Evolutionary conservation across 2,797 vertebrate species (phyloP).

Genomic region (Karalla daura): DNA sequence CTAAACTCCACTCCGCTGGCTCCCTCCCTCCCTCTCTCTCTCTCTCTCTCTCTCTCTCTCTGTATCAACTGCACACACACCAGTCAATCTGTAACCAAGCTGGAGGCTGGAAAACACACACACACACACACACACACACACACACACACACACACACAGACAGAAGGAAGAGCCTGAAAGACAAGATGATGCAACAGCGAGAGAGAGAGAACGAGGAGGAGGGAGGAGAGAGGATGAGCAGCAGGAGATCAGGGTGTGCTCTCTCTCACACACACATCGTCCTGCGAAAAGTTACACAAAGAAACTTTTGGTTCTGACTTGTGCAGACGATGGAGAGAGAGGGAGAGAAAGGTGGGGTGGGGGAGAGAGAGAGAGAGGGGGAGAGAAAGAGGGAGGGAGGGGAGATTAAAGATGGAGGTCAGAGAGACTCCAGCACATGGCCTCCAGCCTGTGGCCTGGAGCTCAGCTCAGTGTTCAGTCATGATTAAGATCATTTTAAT

Average conservation of each 20-base stretch:
- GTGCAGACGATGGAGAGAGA: background rate
- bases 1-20: slow-evolving; percentile 57
- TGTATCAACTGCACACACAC: slow-evolving; percentile 1
- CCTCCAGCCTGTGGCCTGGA: no score
- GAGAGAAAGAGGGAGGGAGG: no score
- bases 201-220: background rate
- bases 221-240: slow-evolving; percentile 11
- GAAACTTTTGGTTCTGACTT: background rate
- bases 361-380: no score
- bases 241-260: background rate
- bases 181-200: slow-evolving; percentile 51
- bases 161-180: slow-evolving; percentile 20
- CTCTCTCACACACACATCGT: no score
- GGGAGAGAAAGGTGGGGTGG: no score
- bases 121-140: slow-evolving; percentile 18
- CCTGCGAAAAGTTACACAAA: background rate
- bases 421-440: no score
- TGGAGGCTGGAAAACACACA: slow-evolving; percentile 4
- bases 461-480: no score
- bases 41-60: background rate
- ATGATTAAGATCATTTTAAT: no score
- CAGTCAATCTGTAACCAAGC: slow-evolving; percentile 53
- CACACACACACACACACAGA: background rate
- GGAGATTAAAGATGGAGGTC: no score
- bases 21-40: background rate